Percentiles rank a stretch among this genome's conserved stretches.
phyloP scores from a whole-genome alignment of 2,888 invertebrate species.

The Ernsta delagoae region DNA sequence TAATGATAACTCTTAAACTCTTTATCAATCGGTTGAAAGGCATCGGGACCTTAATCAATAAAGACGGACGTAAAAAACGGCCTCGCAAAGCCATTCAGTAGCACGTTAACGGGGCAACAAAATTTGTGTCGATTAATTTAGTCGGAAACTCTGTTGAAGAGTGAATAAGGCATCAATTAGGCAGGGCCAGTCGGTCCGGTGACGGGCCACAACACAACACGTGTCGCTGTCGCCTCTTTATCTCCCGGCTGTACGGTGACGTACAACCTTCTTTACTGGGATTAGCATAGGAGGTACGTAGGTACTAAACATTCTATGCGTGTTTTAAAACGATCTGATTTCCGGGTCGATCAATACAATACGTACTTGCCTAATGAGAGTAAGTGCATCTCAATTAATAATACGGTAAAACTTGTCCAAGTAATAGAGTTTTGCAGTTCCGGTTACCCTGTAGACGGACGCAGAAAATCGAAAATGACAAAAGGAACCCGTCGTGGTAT shows the following conservation, averaged over 20 bases:
- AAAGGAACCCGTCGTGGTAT: not conserved
- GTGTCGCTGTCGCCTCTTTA: slow-evolving; percentile 36
- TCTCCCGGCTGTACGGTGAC: slow-evolving; percentile 24
- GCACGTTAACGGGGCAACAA: slow-evolving; percentile 17
- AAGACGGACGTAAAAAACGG: not conserved
- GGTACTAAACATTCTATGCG: slow-evolving; percentile 11
- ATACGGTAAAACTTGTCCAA: no score
- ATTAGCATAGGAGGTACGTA: no score
- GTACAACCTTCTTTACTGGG: slow-evolving; percentile 32
- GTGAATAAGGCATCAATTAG: slow-evolving; percentile 35
- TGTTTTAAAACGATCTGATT: not conserved
- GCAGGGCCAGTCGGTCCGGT: slow-evolving; percentile 22
- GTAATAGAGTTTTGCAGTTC: no score
- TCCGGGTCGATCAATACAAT: not conserved
- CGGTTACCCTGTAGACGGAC: not conserved
- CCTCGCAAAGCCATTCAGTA: slow-evolving; percentile 11
- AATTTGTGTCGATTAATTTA: slow-evolving; percentile 29
- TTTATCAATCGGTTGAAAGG: no score
- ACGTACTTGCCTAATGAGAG: no score
- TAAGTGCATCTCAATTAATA: no score
- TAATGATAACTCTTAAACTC: no score
- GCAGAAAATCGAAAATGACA: not conserved
- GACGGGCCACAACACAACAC: slow-evolving; percentile 34
- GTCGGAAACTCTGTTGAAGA: slow-evolving; percentile 28
- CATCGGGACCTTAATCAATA: not conserved